phyloP scores from a whole-genome alignment of 1,140 invertebrate genomes.

The Hetaerina americana region DNA sequence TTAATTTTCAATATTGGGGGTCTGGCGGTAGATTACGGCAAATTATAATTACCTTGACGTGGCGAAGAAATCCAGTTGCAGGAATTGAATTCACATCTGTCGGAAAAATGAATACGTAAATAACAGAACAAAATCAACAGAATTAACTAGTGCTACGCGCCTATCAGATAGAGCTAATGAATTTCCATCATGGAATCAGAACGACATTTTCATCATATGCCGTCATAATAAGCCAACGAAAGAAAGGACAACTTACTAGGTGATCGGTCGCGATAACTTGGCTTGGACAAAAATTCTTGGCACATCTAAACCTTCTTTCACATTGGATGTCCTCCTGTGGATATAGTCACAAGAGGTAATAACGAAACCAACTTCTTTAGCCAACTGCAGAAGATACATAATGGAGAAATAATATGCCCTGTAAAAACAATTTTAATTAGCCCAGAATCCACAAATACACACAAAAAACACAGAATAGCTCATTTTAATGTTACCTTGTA shows the following conservation, averaged over 20 bases:
- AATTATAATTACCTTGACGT: too few relatives aligned
- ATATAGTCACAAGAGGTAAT: conserved; percentile 57
- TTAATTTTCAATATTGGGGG: too few relatives aligned
- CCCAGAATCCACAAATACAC: conserved; percentile 8
- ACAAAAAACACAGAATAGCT: conserved; percentile 6
- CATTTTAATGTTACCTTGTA: conserved; percentile 71
- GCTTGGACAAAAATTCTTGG: conserved; percentile 84
- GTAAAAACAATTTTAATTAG: conserved; percentile 13
- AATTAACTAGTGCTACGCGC: too few relatives aligned
- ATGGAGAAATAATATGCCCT: conserved; percentile 71
- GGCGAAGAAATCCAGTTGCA: too few relatives aligned
- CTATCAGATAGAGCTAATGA: not conserved
- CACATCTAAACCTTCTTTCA: conserved; percentile 82
- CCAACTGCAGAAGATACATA: conserved; percentile 49
- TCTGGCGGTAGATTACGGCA: too few relatives aligned
- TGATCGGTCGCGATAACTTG: conserved; percentile 31
- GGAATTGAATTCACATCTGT: too few relatives aligned
- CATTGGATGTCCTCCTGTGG: conserved; percentile 73
- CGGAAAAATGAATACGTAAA: too few relatives aligned
- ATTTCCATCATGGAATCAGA: not conserved
- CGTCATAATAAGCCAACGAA: too few relatives aligned
- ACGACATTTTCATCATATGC: not conserved
- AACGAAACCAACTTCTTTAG: conserved; percentile 52
- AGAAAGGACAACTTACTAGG: not conserved
- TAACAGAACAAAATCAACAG: too few relatives aligned